These are phyloP conservation scores for Heterotis niloticus DNA, from an alignment of 2,113 vertebrate species.

Conservation along the genomic window DNA sequence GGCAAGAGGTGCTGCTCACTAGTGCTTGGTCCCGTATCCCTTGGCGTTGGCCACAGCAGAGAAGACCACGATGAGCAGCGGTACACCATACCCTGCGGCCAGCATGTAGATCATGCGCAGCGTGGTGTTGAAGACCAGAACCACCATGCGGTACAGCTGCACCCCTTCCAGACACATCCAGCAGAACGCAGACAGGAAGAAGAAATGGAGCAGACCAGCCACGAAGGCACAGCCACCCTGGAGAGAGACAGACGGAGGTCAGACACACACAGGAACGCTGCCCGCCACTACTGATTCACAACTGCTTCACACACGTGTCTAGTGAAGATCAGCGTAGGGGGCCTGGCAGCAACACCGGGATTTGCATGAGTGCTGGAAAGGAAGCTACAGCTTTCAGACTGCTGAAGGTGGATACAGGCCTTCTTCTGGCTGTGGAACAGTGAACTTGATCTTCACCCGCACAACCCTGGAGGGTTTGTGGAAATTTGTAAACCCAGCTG, in stretches of 20 bases:
- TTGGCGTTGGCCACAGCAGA: constrained; percentile 52
- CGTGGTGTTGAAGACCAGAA: constrained; percentile 75
- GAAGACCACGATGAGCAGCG: constrained; percentile 63
- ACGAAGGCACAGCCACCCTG: constrained; percentile 71
- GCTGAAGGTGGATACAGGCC: too few relatives aligned
- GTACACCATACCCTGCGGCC: constrained; percentile 67
- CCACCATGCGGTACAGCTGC: constrained; percentile 82
- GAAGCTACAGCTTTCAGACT: too few relatives aligned
- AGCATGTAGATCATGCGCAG: constrained; percentile 62
- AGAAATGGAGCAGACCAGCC: constrained; percentile 74
- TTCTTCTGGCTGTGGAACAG: too few relatives aligned
- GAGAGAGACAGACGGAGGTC: background rate
- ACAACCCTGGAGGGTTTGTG: too few relatives aligned
- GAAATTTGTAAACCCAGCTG: too few relatives aligned
- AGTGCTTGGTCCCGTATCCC: constrained; percentile 60
- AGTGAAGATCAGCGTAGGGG: too few relatives aligned
- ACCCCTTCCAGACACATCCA: constrained; percentile 85
- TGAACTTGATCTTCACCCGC: too few relatives aligned
- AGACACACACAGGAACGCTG: background rate
- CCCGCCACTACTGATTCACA: too few relatives aligned
- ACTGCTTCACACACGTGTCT: too few relatives aligned
- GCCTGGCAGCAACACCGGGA: too few relatives aligned
- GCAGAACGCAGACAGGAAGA: constrained; percentile 75
- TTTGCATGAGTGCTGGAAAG: too few relatives aligned
- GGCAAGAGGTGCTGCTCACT: constrained; percentile 58